Evolutionary conservation across 1,140 invertebrate genomes (phyloP).

Genomic region (Conus betulinus): DNA sequence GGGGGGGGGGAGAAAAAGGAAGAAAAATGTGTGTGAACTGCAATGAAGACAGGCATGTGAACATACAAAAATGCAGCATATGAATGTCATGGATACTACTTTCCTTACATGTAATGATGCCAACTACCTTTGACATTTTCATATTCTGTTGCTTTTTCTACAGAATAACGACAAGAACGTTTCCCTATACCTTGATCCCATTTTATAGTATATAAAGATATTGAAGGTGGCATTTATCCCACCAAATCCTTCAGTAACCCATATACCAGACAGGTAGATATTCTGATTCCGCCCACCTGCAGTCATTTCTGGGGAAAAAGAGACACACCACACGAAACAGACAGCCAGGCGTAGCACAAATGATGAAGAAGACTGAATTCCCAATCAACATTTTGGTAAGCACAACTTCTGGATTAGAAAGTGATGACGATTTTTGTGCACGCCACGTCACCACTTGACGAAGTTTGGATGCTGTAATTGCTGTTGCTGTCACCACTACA

Average conservation of each 20-base stretch:
- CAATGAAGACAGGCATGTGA: no score
- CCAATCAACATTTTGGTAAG: conserved; percentile 23
- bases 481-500: not conserved
- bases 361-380: conserved; percentile 6
- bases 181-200: not conserved
- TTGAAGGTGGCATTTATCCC: not conserved
- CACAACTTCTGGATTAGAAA: not conserved
- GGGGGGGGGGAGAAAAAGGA: no score
- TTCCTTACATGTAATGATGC: no score
- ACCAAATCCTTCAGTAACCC: not conserved
- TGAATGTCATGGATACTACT: no score
- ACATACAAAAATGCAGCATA: no score
- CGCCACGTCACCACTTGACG: not conserved
- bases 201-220: conserved; percentile 1
- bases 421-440: not conserved
- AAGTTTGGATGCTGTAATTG: not conserved
- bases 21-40: no score
- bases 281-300: conserved; percentile 5
- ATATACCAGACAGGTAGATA: not conserved
- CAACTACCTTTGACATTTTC: no score
- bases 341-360: not conserved
- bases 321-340: not conserved
- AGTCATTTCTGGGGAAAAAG: not conserved
- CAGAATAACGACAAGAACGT: not conserved
- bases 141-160: no score